Evolutionary conservation across 2,888 invertebrate genomes (phyloP), one percentile per base, ranked within the genome.

Genomic region (Athetis lepigone): DNA sequence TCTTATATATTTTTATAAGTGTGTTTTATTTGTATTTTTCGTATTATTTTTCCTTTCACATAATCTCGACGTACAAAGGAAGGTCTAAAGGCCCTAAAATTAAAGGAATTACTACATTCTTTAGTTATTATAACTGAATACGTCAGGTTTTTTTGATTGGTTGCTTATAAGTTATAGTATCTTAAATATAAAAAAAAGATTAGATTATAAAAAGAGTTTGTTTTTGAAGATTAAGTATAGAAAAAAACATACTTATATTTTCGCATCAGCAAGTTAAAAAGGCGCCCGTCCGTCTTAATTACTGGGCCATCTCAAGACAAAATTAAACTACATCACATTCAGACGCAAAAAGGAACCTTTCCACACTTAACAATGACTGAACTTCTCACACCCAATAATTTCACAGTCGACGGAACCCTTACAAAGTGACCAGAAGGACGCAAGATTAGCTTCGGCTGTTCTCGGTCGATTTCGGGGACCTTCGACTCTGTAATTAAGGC

Each of bases 401-500:
- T 71, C 62, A 73, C 71, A 75, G 63, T 58, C 58, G 39, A 76
- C 51, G 63, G 70, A 80, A 54, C 75, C 75, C 64, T 58, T 69
- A 66, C 55, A 72, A 71, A 67, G 74, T 72, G 61, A 57, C 47
- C 43, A 56, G 40, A 61, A 56, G 65, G 59, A 63, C 52, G 51
- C 56, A 49, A 65, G 64, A 72, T 69, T 70, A 58, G 64, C 80
- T 80, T 76, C 76, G 77, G 60, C 45, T 43, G 52, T 66, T 42
- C 50, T 79, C 66, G 71, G 52, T 55, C 45, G 65, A 67, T 76
- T 81, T 79, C 77, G 59, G 68, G 58, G 70, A 81, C 84, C 81
- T 85, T 84, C 79, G 62, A 25, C 37, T 59, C 50, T 61, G 56
- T 81, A 80, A 83, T 85, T 83, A 77, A 81, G 77, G 76, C 60